A percentile compares a stretch with the other conserved stretches of the same genome.
Conservation (phyloP, 2,888 invertebrate genomes). For the Ichneumon xanthorius region DNA sequence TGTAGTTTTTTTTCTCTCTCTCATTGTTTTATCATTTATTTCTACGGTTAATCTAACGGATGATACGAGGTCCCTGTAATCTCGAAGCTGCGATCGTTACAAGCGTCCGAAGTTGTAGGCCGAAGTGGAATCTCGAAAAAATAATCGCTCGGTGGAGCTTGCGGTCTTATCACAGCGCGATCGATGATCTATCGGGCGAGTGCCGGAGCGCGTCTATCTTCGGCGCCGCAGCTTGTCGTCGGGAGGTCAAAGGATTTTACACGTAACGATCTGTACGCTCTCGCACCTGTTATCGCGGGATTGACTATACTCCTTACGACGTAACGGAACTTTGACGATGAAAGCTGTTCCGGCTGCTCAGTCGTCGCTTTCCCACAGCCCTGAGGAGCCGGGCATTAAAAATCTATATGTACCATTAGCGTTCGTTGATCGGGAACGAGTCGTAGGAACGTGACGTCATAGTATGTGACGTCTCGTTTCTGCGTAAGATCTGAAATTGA, state of each 20-base stretch:
- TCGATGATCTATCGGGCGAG: constrained; percentile 66
- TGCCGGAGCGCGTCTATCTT: constrained; percentile 26
- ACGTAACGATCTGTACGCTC: constrained; percentile 72
- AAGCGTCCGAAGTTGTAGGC: constrained; percentile 32
- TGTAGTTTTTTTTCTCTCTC: neutral
- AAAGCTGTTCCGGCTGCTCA: constrained; percentile 35
- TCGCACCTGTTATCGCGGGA: constrained; percentile 72
- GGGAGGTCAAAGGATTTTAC: constrained; percentile 75
- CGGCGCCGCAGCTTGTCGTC: constrained; percentile 49
- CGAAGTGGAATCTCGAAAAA: constrained; percentile 45
- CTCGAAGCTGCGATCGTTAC: constrained; percentile 44
- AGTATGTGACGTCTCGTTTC: too few species aligned
- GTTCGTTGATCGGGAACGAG: too few species aligned
- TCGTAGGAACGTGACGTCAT: too few species aligned
- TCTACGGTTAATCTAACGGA: constrained; percentile 48
- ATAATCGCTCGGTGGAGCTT: constrained; percentile 57
- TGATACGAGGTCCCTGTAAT: constrained; percentile 46
- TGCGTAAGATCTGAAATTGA: too few species aligned
- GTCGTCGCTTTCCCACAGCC: constrained; percentile 60
- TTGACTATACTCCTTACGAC: constrained; percentile 57
- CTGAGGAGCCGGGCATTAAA: too few species aligned
- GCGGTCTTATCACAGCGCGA: constrained; percentile 57
- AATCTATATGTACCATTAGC: too few species aligned
- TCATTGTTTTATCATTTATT: constrained; percentile 22
- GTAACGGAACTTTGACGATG: constrained; percentile 44